Conservation (phyloP, 2,113 vertebrate species). For the Cyanocitta stelleri region DNA sequence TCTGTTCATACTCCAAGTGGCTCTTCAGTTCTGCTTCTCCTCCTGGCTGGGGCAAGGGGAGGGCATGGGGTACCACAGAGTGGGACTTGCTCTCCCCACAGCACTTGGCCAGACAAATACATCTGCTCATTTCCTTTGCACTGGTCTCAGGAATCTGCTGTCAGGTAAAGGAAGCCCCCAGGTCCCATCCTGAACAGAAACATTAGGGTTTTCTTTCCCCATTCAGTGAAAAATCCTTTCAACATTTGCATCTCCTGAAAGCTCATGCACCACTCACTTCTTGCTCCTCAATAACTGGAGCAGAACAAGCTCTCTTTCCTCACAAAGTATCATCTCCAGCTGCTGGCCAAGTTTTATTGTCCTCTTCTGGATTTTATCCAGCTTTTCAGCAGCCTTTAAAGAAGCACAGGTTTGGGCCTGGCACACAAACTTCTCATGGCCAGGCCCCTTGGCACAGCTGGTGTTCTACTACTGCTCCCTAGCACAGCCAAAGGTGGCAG, state of each 20-base stretch:
- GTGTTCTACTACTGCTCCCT: not conserved
- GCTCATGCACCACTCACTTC: not conserved
- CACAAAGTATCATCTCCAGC: not conserved
- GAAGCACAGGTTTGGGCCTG: not conserved
- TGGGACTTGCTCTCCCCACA: not conserved
- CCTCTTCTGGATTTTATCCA: not conserved
- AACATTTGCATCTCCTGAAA: not conserved
- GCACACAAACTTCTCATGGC: not conserved
- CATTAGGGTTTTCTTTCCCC: not conserved
- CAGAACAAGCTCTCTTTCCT: not conserved
- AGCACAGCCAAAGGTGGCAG: not conserved
- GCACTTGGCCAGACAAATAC: not conserved
- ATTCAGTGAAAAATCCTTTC: not conserved
- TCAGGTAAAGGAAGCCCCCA: not conserved
- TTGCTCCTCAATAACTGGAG: not conserved
- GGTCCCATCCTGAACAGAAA: not conserved
- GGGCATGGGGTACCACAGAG: accelerated
- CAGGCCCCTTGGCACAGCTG: not conserved
- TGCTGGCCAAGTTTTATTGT: not conserved
- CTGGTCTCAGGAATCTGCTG: not conserved
- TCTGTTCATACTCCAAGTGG: not conserved
- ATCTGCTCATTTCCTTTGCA: not conserved
- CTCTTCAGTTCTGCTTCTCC: not conserved
- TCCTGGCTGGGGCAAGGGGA: not conserved
- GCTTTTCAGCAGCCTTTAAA: not conserved